Percentiles rank a stretch among this genome's conserved stretches.
Conservation (phyloP, 2,797 vertebrate species). For the Hirundo rustica region DNA sequence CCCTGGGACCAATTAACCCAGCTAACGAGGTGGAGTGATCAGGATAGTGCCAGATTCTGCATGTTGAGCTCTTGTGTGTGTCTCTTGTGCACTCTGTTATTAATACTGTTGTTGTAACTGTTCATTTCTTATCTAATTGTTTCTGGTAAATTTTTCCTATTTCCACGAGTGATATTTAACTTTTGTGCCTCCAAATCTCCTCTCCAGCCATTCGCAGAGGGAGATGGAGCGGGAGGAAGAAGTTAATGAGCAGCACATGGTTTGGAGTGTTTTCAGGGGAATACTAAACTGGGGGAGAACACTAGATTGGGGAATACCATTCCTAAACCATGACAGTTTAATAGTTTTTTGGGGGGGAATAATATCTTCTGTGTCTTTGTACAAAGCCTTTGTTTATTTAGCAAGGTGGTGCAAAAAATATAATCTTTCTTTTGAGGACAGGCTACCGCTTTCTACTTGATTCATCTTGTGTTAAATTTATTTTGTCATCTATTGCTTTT, state of each 20-base stretch:
- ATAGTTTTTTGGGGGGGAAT: background rate
- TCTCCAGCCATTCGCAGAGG: background rate
- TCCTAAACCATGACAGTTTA: background rate
- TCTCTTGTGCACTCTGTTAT: background rate
- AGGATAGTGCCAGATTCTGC: background rate
- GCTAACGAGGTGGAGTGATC: background rate
- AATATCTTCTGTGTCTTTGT: background rate
- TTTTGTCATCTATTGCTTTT: background rate
- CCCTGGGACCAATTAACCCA: background rate
- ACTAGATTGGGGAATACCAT: background rate
- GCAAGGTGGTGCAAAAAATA: background rate
- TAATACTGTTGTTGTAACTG: background rate
- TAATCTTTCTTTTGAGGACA: background rate
- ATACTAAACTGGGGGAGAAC: background rate
- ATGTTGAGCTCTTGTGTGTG: background rate
- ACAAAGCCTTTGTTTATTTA: background rate
- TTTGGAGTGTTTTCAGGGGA: background rate
- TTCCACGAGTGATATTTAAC: background rate
- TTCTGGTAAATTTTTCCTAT: background rate
- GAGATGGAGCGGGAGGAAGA: background rate
- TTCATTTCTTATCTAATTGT: background rate
- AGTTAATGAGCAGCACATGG: fast-evolving
- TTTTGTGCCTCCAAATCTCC: background rate
- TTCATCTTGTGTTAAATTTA: background rate
- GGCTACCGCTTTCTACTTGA: background rate